Percentiles rank a stretch among this genome's conserved stretches.
Evolutionary conservation across 2,113 vertebrate species (phyloP).

Genomic region (Procavia capensis): DNA sequence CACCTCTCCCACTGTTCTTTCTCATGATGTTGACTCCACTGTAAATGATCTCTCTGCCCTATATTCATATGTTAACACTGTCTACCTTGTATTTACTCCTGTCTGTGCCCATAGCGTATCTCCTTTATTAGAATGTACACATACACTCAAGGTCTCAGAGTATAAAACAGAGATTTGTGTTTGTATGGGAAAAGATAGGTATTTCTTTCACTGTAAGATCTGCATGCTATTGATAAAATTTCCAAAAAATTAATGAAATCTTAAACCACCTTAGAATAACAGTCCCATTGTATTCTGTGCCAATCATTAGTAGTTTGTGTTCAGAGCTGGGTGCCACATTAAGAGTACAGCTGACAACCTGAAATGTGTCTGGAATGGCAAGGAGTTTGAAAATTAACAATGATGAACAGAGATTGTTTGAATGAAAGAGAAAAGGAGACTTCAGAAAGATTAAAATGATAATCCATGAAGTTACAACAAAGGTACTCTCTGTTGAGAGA

Average conservation of each 20-base stretch:
- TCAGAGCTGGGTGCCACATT: background rate
- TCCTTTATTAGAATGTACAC: slow-evolving; percentile 7
- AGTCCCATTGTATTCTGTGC: background rate
- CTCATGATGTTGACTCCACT: background rate
- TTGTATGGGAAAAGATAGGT: background rate
- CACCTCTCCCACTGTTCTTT: background rate
- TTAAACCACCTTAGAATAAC: background rate
- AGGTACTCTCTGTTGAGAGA: background rate
- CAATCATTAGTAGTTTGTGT: background rate
- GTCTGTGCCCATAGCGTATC: background rate
- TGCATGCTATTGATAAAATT: background rate
- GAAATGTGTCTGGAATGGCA: slow-evolving; percentile 2
- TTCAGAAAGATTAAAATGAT: background rate
- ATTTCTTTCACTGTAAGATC: background rate
- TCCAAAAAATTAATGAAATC: background rate
- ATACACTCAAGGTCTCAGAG: background rate
- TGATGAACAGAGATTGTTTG: background rate
- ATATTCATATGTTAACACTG: background rate
- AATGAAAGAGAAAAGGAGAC: background rate
- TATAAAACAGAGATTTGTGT: background rate
- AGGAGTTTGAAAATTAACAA: background rate
- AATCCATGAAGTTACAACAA: background rate
- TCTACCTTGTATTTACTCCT: background rate
- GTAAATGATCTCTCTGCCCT: background rate
- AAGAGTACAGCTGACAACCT: background rate